Percentiles rank a stretch among this genome's conserved stretches.
phyloP scores from a whole-genome alignment of 2,113 vertebrate genomes.

The Thalassarche chlororhynchos region DNA sequence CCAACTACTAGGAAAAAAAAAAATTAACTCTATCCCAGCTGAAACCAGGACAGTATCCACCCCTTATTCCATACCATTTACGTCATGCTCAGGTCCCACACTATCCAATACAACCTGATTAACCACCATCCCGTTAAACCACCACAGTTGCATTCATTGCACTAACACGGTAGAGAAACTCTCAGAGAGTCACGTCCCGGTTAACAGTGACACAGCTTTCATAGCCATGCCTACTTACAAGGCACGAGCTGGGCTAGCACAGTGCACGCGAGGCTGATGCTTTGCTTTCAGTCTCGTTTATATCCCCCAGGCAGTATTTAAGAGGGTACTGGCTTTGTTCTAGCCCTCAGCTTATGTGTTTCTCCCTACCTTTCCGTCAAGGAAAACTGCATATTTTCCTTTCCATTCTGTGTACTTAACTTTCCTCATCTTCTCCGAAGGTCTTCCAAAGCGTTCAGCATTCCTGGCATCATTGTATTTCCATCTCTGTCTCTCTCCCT shows the following conservation, averaged over 20 bases:
- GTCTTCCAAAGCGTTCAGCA: not conserved
- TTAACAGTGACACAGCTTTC: not conserved
- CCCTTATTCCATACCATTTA: no score
- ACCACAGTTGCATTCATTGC: not conserved
- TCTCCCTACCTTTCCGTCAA: not conserved
- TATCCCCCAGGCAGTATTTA: not conserved
- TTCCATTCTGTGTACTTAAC: not conserved
- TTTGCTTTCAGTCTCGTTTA: not conserved
- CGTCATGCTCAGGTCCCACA: no score
- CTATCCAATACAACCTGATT: no score
- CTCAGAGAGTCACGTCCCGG: rapidly evolving
- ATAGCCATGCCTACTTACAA: not conserved
- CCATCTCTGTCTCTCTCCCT: not conserved
- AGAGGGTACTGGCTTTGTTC: not conserved
- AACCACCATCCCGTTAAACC: no score
- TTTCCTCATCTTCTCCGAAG: not conserved
- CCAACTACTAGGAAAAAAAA: no score
- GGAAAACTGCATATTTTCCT: not conserved
- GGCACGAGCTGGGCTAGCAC: not conserved
- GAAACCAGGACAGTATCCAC: no score
- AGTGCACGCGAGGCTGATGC: not conserved
- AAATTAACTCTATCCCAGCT: no score
- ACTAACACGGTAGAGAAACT: not conserved
- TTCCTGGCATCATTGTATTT: not conserved
- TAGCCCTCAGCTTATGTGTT: not conserved